These are phyloP conservation scores for Chydorus sphaericus DNA, from an alignment of 2,888 invertebrate genomes.

Conservation along the genomic window DNA sequence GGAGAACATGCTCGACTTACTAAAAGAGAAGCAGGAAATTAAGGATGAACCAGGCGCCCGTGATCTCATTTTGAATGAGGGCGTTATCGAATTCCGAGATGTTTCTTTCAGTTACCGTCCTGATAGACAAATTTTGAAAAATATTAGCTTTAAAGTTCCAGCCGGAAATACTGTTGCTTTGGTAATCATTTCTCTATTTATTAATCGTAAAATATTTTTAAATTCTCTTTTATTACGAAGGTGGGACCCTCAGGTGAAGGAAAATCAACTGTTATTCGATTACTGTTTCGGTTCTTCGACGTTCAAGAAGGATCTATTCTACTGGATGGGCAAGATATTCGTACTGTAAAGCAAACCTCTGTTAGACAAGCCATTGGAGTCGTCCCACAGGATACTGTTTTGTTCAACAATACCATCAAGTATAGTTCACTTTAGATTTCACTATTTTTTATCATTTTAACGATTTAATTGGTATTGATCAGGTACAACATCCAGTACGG, in stretches of 20 bases:
- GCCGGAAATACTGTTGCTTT: conserved; percentile 74
- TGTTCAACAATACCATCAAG: conserved; percentile 83
- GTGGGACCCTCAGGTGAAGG: conserved; percentile 78
- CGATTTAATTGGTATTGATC: conserved; percentile 10
- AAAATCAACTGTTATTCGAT: conserved; percentile 87
- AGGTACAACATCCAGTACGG: conserved; percentile 93
- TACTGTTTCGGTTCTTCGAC: conserved; percentile 93
- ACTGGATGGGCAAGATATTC: conserved; percentile 80
- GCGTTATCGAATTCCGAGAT: conserved; percentile 68
- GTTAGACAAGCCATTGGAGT: conserved; percentile 75
- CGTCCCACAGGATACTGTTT: conserved; percentile 92
- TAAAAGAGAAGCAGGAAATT: conserved; percentile 75
- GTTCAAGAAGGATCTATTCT: conserved; percentile 70
- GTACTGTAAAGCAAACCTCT: conserved; percentile 67
- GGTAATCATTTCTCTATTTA: conserved; percentile 31
- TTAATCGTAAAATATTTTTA: not conserved
- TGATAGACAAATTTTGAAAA: conserved; percentile 56
- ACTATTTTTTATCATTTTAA: not conserved
- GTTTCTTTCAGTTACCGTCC: conserved; percentile 79
- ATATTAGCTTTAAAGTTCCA: conserved; percentile 61
- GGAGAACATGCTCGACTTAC: conserved; percentile 97
- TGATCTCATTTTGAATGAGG: conserved; percentile 46
- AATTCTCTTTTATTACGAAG: conserved; percentile 29
- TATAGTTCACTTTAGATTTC: conserved; percentile 23
- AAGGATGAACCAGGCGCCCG: conserved; percentile 66